phyloP scores from a whole-genome alignment of 2,888 invertebrate species.

The Pachydiplax longipennis region DNA sequence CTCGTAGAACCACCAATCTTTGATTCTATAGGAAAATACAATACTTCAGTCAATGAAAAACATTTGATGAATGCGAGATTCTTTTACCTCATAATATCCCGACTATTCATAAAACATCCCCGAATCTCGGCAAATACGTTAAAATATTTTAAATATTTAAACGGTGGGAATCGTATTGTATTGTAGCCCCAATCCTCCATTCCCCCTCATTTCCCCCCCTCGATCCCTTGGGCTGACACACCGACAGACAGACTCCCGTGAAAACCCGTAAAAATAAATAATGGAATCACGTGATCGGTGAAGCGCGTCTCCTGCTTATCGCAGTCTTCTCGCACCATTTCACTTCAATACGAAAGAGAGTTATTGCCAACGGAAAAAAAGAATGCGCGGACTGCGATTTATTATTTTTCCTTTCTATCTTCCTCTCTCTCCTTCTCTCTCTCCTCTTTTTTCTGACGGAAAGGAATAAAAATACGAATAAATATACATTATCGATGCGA shows the following conservation, averaged over 20 bases:
- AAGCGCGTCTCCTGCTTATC: constrained; percentile 41
- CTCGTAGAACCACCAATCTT: too few relatives aligned
- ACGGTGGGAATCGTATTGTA: background rate
- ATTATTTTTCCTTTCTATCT: constrained; percentile 13
- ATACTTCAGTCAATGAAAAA: too few relatives aligned
- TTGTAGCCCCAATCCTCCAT: background rate
- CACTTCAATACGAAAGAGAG: constrained; percentile 26
- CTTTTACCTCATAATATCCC: too few relatives aligned
- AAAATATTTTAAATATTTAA: background rate
- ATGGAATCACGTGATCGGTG: constrained; percentile 29
- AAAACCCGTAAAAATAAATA: constrained; percentile 32
- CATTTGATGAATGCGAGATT: too few relatives aligned
- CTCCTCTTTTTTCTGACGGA: background rate
- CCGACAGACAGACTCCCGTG: background rate
- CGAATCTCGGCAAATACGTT: background rate
- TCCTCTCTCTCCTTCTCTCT: background rate
- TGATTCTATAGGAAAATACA: too few relatives aligned
- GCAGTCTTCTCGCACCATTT: constrained; percentile 37
- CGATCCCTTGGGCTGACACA: constrained; percentile 20
- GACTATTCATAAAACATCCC: background rate
- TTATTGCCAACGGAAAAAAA: constrained; percentile 32
- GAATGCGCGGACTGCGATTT: constrained; percentile 6
- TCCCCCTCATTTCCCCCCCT: background rate
- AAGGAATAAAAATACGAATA: constrained; percentile 34
- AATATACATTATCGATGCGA: constrained; percentile 43